phyloP scores from a whole-genome alignment of 1,140 invertebrate species.

The Trichonephila inaurata region DNA sequence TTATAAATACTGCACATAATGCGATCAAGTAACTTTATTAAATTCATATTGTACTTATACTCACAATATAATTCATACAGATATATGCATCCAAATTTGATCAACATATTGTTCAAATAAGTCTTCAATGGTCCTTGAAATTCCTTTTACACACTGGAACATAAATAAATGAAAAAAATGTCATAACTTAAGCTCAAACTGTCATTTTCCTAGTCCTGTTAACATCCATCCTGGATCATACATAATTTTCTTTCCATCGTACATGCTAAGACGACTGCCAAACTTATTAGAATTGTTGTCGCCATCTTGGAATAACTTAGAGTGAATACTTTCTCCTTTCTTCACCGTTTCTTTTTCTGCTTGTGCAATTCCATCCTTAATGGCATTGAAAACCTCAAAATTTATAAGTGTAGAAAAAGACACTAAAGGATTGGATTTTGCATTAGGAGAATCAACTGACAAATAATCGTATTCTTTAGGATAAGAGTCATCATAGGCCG shows the following conservation, averaged over 20 bases:
- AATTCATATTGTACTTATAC: not conserved
- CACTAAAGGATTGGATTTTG: conserved; percentile 45
- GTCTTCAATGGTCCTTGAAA: not conserved
- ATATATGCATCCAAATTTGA: not conserved
- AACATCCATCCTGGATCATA: conserved; percentile 74
- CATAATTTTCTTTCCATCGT: conserved; percentile 33
- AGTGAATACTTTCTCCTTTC: conserved; percentile 34
- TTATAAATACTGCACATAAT: not conserved
- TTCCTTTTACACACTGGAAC: too few relatives aligned
- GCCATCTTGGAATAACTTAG: not conserved
- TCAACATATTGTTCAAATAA: not conserved
- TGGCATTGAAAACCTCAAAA: conserved; percentile 66
- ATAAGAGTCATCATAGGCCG: not conserved
- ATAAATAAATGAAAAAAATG: not conserved
- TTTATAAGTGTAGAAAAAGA: conserved; percentile 59
- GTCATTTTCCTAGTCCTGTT: conserved; percentile 65
- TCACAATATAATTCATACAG: not conserved
- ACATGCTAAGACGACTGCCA: not conserved
- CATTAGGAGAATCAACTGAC: not conserved
- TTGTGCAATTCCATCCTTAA: conserved; percentile 45
- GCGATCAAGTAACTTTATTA: not conserved
- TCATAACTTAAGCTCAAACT: not conserved
- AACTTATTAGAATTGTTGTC: not conserved
- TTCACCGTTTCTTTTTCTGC: conserved; percentile 37
- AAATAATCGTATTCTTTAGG: conserved; percentile 3